Conservation (phyloP, 2,888 invertebrate genomes). For the Agrenia bidenticulata region DNA sequence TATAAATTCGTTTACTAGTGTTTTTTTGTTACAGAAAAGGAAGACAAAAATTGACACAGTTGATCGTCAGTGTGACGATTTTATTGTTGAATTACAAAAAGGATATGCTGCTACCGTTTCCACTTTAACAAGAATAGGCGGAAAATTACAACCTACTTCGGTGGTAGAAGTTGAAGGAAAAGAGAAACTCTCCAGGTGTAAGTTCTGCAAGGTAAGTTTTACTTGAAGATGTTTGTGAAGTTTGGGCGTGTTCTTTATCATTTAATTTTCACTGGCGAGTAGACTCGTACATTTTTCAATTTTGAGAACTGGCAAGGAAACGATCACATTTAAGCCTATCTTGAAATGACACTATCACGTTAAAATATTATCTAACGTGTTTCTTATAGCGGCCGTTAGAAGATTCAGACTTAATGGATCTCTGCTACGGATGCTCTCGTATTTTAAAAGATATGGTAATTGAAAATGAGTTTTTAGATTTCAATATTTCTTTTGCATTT, state of each 20-base stretch:
- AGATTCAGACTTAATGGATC: constrained; percentile 16
- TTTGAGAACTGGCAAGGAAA: too few relatives aligned
- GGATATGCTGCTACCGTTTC: constrained; percentile 41
- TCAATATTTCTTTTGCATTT: too few relatives aligned
- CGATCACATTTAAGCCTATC: too few relatives aligned
- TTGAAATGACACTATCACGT: too few relatives aligned
- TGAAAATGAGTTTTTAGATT: constrained; percentile 2
- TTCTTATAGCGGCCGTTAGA: constrained; percentile 3
- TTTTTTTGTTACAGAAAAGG: constrained; percentile 14
- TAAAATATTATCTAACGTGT: neutral
- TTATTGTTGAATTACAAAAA: constrained; percentile 35
- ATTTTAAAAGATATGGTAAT: constrained; percentile 33
- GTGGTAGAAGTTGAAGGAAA: constrained; percentile 1
- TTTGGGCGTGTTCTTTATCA: too few relatives aligned
- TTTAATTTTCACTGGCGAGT: too few relatives aligned
- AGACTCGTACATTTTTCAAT: too few relatives aligned
- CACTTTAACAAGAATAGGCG: constrained; percentile 43
- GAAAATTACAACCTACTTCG: constrained; percentile 27
- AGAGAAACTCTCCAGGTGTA: neutral
- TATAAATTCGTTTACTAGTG: too few relatives aligned
- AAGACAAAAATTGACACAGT: constrained; percentile 32
- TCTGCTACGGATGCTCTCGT: constrained; percentile 41
- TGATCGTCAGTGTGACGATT: constrained; percentile 38
- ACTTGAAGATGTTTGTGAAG: too few relatives aligned
- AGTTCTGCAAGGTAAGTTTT: constrained; percentile 1